Conservation (phyloP, 2,888 invertebrate species). For the Drosophila neotestacea region DNA sequence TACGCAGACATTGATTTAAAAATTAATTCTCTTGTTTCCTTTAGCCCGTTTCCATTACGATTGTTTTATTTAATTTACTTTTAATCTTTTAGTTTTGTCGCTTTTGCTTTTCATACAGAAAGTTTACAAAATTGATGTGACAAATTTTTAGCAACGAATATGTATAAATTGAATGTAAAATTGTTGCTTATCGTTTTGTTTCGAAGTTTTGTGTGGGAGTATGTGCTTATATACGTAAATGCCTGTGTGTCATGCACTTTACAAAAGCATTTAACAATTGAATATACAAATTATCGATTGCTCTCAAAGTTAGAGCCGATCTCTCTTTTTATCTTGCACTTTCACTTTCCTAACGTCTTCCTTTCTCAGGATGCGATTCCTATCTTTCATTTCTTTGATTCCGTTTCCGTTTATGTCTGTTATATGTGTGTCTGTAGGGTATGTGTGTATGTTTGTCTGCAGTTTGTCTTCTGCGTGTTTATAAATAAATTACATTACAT, state of each 20-base stretch:
- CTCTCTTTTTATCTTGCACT: background rate
- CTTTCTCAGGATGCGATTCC: slow-evolving; percentile 8
- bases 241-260: slow-evolving; percentile 49
- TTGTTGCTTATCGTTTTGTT: slow-evolving; percentile 21
- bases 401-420: slow-evolving; percentile 5
- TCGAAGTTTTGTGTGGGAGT: background rate
- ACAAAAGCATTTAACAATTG: slow-evolving; percentile 58
- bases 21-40: background rate
- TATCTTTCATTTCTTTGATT: slow-evolving; percentile 19
- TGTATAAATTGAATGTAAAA: slow-evolving; percentile 28
- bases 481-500: slow-evolving; percentile 77
- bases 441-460: slow-evolving; percentile 40
- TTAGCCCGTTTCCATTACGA: slow-evolving; percentile 17
- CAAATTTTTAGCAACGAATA: slow-evolving; percentile 25
- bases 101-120: slow-evolving; percentile 14
- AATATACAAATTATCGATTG: slow-evolving; percentile 57
- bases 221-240: slow-evolving; percentile 4
- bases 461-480: slow-evolving; percentile 56
- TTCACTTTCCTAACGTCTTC: background rate
- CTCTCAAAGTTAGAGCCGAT: slow-evolving; percentile 37
- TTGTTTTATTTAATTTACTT: background rate
- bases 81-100: slow-evolving; percentile 15
- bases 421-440: slow-evolving; percentile 3
- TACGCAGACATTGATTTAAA: slow-evolving; percentile 23
- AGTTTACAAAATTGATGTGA: slow-evolving; percentile 12